Base-by-base conservation (phyloP, 2,888 invertebrate genomes). In the Salpingus planirostris region DNA sequence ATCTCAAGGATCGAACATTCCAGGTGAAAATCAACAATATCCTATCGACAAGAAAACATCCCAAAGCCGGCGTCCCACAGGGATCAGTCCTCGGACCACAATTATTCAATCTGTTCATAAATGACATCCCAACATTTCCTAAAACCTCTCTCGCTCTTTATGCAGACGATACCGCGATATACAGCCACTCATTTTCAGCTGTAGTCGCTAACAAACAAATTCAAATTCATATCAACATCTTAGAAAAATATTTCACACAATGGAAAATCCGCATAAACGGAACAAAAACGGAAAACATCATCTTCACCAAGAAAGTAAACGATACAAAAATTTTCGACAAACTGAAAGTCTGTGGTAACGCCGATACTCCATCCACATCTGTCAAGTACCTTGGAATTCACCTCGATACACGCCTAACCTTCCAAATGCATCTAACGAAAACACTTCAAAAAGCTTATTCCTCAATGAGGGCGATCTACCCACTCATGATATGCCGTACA, bases 1-100 rank as follows among this genome's bases (percentile, higher is more conserved):
- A 54, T 27, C 25, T 56, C 2, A 35, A 27, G 11, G 36, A 48
- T 3, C 33, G 50, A 31, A 10, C 29, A 2, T 33, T 54, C 2
- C 15, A 24, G 26, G 50, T 51, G 3, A 32, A 38, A 35, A 40
- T 51, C 2, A 15, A 31, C 11, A 30, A 25, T 6, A 10, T 1
- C 1, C 1, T 18, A 7, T 43, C 41, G 5, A 15, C 7, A 12
- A 28, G 21, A 2, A 35, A 38, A 15, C 23, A 24, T 3, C 31
- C 45, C 2, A 12, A 12, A 7, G 43, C 49, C 1, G 49, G 47
- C 4, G 37, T 37, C 1, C 29, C 37, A 1, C 36, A 33, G 18
- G 36, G 36, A 4, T 31, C 36, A 7, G 27, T 45, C 8, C 34
- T 43, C 3, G 39, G 39, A n/a, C 42, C 42, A 6, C 28, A 11